Evolutionary conservation across 2,888 invertebrate genomes (phyloP), one percentile per base, ranked within the genome.

Genomic region (Ichneumoninae sp.): DNA sequence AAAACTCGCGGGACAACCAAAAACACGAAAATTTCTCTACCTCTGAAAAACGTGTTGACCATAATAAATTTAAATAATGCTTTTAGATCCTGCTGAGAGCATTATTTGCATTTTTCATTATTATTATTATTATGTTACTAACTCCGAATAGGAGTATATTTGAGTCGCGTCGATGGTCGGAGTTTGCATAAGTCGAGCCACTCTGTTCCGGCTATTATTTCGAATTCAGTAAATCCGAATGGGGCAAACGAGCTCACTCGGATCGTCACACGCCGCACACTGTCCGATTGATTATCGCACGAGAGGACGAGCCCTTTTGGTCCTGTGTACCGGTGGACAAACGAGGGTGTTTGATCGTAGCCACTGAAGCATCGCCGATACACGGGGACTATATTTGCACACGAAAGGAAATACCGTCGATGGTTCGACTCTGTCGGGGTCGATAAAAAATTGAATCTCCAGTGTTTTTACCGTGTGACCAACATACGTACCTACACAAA

Each of bases 221-320:
- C 91, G 90, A 91, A 92, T 92, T 93, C 92, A 91, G 89, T 90
- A 90, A 90, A 89, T 89, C 85, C 89, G 91, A 92, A 92, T 92
- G 85, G 90, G 88, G 85, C 87, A 88, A 90, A 89, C 89, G 81
- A 84, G 75, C 78, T 75, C 70, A 75, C 78, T 66, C 70, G 79
- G 60, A 50, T 82, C 62, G 74, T 78, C 78, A 44, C 78, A 44
- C 52, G 40, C 44, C 36, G 30, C 62, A 62, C 62, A 52, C 75
- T 75, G 91, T 91, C 90, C 92, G 90, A 91, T 92, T 92, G 91
- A 93, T 92, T 93, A 93, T 93, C 91, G 91, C 66, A 66, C 78
- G n/a, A 44, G 52, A 52, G 13, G 33, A 26, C 69, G 70, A 66
- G 26, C 57, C 57, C 40, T 33, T 30, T 62, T n/a, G 69, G 52